Percentiles rank a stretch among this genome's conserved stretches.
These are phyloP conservation scores for Ameiurus melas DNA, from an alignment of 2,113 vertebrate species.

Conservation along the genomic window DNA sequence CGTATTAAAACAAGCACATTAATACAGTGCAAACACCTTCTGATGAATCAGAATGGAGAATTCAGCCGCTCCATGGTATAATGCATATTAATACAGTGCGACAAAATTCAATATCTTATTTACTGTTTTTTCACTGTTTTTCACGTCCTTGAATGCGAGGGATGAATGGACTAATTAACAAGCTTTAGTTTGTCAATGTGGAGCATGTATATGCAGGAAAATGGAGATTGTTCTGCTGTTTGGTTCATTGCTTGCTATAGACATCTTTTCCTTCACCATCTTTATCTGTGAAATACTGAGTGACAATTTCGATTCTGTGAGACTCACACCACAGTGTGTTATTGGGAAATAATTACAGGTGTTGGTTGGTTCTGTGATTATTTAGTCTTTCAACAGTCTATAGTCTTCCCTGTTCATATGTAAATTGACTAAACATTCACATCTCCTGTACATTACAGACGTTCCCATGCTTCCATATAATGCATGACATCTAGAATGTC, in stretches of 20 bases:
- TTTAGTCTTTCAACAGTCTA: background rate
- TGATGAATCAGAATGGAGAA: background rate
- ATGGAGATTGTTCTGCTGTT: background rate
- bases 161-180: background rate
- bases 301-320: background rate
- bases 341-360: background rate
- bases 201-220: background rate
- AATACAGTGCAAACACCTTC: background rate
- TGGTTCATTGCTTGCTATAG: background rate
- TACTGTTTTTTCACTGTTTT: background rate
- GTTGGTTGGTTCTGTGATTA: background rate
- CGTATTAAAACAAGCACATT: too few species aligned
- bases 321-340: background rate
- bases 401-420: background rate
- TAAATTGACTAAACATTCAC: background rate
- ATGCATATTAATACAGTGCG: background rate
- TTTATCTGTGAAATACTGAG: background rate
- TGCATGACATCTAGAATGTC: background rate
- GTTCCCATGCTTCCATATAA: background rate
- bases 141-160: background rate
- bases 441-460: background rate
- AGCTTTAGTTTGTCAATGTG: background rate
- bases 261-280: background rate
- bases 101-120: background rate
- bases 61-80: background rate